These are phyloP conservation scores for Drosophila novamexicana DNA, from an alignment of 1,140 invertebrate species.

Conservation along the genomic window DNA sequence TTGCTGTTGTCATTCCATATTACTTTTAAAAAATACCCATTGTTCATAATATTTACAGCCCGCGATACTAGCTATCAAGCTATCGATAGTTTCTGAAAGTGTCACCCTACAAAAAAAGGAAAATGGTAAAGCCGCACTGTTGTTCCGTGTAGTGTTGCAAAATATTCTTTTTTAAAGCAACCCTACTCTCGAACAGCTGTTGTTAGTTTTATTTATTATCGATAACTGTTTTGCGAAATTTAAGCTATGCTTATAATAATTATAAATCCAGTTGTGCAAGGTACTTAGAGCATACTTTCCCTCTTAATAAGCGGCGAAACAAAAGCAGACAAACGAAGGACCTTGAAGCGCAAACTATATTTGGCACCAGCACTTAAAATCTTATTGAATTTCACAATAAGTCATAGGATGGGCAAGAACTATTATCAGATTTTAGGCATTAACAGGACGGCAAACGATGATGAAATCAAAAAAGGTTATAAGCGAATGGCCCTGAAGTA, in stretches of 20 bases:
- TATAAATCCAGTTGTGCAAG: constrained; percentile 8
- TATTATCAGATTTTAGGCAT: constrained; percentile 62
- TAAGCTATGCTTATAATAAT: neutral
- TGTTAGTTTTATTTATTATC: constrained; percentile 2
- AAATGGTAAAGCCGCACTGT: neutral
- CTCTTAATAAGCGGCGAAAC: neutral
- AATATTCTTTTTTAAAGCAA: neutral
- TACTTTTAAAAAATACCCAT: too few species aligned
- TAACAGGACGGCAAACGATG: constrained; percentile 38
- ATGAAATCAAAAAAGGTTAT: constrained; percentile 59
- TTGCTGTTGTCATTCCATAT: too few species aligned
- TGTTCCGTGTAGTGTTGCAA: neutral
- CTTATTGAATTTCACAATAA: neutral
- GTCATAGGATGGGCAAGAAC: constrained; percentile 49
- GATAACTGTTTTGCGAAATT: neutral
- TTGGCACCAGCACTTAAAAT: neutral
- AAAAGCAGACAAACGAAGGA: neutral
- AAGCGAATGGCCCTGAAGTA: constrained; percentile 63
- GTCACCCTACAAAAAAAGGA: neutral
- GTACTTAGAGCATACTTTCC: neutral
- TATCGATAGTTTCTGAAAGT: constrained; percentile 4
- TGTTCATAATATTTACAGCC: neutral
- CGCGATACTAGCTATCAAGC: neutral
- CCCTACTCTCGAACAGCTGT: neutral
- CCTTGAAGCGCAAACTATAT: neutral